Conservation (phyloP, 2,888 invertebrate genomes). For the Chaitophorus viminalis region DNA sequence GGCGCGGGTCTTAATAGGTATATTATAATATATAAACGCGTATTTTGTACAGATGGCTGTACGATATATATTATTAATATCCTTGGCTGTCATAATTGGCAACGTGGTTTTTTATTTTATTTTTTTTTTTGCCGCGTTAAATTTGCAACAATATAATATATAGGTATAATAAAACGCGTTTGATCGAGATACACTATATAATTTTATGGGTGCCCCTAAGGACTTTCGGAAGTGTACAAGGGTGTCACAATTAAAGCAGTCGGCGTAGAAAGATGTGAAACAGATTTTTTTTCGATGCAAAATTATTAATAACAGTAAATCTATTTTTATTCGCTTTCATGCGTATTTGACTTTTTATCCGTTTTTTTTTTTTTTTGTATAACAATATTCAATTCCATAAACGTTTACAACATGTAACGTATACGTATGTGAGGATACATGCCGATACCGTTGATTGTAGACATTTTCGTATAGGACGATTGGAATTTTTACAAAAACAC, state of each 20-base stretch:
- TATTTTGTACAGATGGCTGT: not conserved
- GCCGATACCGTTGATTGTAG: not conserved
- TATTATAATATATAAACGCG: not conserved
- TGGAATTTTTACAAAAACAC: not conserved
- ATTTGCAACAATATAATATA: constrained; percentile 20
- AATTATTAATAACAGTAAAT: not conserved
- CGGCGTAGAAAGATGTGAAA: not conserved
- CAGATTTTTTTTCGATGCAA: not conserved
- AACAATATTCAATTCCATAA: not conserved
- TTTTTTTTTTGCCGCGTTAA: not conserved
- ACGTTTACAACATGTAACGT: no score
- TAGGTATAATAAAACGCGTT: constrained; percentile 2
- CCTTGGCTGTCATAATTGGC: constrained; percentile 43
- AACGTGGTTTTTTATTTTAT: constrained; percentile 21
- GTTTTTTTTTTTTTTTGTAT: not conserved
- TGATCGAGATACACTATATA: constrained; percentile 29
- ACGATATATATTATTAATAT: constrained; percentile 12
- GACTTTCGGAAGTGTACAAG: constrained; percentile 43
- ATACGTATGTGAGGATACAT: no score
- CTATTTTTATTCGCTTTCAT: not conserved
- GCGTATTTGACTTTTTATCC: not conserved
- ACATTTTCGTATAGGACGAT: not conserved
- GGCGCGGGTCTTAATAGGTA: not conserved
- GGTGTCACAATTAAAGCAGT: constrained; percentile 41
- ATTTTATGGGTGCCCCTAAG: constrained; percentile 27